Evolutionary conservation across 2,888 invertebrate species (phyloP).

Genomic region (Drosophila acutilabella): DNA sequence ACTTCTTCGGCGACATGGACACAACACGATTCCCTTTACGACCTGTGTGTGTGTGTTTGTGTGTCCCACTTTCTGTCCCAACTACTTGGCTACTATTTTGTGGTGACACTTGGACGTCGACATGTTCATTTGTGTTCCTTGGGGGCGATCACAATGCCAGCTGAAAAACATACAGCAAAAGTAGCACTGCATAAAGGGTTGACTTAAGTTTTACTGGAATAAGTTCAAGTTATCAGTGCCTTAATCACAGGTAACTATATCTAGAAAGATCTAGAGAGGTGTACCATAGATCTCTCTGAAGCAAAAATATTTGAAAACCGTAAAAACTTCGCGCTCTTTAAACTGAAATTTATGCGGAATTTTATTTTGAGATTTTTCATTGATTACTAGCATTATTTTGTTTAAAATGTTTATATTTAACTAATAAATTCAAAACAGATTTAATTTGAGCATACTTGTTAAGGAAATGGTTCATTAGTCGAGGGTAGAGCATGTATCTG

Average conservation of each 20-base stretch:
- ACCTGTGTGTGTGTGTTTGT: neutral
- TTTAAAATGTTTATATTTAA: neutral
- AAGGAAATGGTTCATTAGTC: slow-evolving; percentile 4
- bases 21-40: slow-evolving; percentile 37
- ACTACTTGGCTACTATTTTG: slow-evolving; percentile 39
- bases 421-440: neutral
- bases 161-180: slow-evolving; percentile 6
- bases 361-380: no score
- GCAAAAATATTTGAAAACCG: no score
- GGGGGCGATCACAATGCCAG: neutral
- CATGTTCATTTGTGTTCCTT: slow-evolving; percentile 67
- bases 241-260: no score
- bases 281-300: no score
- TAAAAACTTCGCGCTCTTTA: no score
- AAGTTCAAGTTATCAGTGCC: no score
- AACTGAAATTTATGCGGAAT: no score
- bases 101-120: slow-evolving; percentile 76
- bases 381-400: neutral
- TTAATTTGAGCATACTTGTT: slow-evolving; percentile 6
- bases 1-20: slow-evolving; percentile 51
- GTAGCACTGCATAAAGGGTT: neutral
- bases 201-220: no score
- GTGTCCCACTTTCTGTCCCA: slow-evolving; percentile 26
- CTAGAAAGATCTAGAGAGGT: no score
- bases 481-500: neutral